These are phyloP conservation scores for Elgaria multicarinata DNA, from an alignment of 2,113 vertebrate genomes.

Conservation along the genomic window DNA sequence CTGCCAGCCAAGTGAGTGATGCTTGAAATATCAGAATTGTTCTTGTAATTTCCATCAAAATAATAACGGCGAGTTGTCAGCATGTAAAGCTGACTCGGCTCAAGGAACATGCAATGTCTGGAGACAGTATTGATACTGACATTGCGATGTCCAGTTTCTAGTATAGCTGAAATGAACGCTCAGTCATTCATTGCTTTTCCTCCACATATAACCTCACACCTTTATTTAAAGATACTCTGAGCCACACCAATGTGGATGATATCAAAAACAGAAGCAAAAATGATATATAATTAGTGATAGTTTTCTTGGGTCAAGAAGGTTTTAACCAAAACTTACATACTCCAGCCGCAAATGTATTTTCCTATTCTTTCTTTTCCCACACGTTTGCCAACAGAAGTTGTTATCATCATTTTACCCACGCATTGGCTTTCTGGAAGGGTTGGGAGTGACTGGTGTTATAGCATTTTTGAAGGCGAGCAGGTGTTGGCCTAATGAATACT, in stretches of 20 bases:
- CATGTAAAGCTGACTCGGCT: not conserved
- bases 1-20: conserved; percentile 65
- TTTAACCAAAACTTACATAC: not conserved
- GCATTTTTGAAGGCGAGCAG: not conserved
- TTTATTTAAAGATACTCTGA: not conserved
- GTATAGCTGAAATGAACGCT: not conserved
- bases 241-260: not conserved
- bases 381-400: not conserved
- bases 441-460: not conserved
- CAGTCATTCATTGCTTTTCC: accelerated
- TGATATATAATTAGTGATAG: not conserved
- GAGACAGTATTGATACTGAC: conserved; percentile 22
- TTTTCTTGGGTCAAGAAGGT: not conserved
- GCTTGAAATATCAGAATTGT: conserved; percentile 68
- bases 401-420: not conserved
- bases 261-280: accelerated
- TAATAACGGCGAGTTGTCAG: conserved; percentile 9
- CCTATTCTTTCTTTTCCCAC: not conserved
- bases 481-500: not conserved
- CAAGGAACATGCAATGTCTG: not conserved
- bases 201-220: conserved; percentile 13
- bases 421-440: not conserved
- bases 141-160: not conserved
- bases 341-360: not conserved
- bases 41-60: conserved; percentile 51